These are phyloP conservation scores for Lordiphosa collinella DNA, from an alignment of 1,140 invertebrate genomes.

Conservation along the genomic window DNA sequence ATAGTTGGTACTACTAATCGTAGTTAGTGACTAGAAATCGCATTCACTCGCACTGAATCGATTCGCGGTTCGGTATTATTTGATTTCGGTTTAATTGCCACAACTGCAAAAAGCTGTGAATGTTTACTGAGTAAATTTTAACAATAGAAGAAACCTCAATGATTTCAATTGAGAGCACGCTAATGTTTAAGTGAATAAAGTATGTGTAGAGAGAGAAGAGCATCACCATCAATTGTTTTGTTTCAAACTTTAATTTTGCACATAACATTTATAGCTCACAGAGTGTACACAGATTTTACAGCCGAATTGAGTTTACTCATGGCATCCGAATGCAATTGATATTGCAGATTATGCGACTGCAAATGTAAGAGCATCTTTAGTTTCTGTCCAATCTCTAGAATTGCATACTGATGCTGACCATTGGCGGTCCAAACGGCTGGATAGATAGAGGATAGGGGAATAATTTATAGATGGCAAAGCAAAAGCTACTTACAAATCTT, in stretches of 20 bases:
- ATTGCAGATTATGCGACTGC: slow-evolving; percentile 82
- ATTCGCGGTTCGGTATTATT: slow-evolving; percentile 23
- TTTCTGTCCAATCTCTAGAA: slow-evolving; percentile 90
- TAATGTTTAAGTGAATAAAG: slow-evolving; percentile 46
- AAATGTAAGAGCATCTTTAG: slow-evolving; percentile 88
- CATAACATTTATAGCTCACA: slow-evolving; percentile 20
- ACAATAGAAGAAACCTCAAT: slow-evolving; percentile 37
- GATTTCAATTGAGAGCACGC: slow-evolving; percentile 34
- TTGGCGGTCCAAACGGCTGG: slow-evolving; percentile 64
- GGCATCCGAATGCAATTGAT: slow-evolving; percentile 92
- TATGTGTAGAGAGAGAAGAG: not conserved
- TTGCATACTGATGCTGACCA: slow-evolving; percentile 86
- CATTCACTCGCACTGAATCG: slow-evolving; percentile 47
- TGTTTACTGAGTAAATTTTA: slow-evolving; percentile 76
- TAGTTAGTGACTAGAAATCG: slow-evolving; percentile 53
- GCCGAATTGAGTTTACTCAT: slow-evolving; percentile 83
- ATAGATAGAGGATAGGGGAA: slow-evolving; percentile 8
- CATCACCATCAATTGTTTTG: not conserved
- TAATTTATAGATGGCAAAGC: not conserved
- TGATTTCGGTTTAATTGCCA: slow-evolving; percentile 56
- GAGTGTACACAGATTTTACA: slow-evolving; percentile 57
- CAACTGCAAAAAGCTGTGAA: slow-evolving; percentile 67
- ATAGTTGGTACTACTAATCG: slow-evolving; percentile 41
- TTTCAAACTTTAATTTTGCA: too few species aligned
- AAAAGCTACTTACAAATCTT: slow-evolving; percentile 84